Evolutionary conservation across 1,140 invertebrate genomes (phyloP), one percentile per base, ranked within the genome.

Genomic region (Listronotus bonariensis): DNA sequence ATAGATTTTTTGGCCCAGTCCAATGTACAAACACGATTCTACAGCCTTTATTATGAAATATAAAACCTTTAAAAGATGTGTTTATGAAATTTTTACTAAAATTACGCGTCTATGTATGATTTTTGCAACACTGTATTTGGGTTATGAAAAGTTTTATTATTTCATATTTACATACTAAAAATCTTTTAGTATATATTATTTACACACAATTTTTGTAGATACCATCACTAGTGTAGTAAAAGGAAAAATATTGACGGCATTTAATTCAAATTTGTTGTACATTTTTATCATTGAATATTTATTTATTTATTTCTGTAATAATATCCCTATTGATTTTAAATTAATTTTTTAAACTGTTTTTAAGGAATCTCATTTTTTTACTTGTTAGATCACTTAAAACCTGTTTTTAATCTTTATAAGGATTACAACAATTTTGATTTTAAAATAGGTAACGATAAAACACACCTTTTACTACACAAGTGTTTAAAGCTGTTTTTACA

Each of bases 381-480:
- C 17, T 26, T 41, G 0, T 57, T 34, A 6, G 5, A 34, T 34
- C 9, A 6, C 32, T 9, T 34, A 34, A 5, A 34, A 34, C n/a
- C n/a, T n/a, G n/a, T n/a, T 34, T 34, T 34, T 34, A 34, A 34
- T 34, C 32, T 34, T 34, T 34, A 34, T 34, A 9, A 34, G 32
- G 5, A 34, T 9, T 5, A 36, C 34, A 36, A 36, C 20, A 26
- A 36, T 57, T 45, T 32, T 20, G 46, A 15, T 31, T 7, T n/a
- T n/a, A n/a, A n/a, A n/a, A n/a, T n/a, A n/a, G n/a, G n/a, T n/a
- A n/a, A n/a, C n/a, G n/a, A 2, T 45, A 20, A 14, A 17, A 14
- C 18, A n/a, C 38, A 18, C 18, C 36, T 40, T 60, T 41, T 60
- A 48, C 43, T 45, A 36, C 45, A 38, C 42, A 9, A 38, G 32